Evolutionary conservation across 2,113 vertebrate species (phyloP), one percentile per base, ranked within the genome.

Genomic region (Passer montanus): DNA sequence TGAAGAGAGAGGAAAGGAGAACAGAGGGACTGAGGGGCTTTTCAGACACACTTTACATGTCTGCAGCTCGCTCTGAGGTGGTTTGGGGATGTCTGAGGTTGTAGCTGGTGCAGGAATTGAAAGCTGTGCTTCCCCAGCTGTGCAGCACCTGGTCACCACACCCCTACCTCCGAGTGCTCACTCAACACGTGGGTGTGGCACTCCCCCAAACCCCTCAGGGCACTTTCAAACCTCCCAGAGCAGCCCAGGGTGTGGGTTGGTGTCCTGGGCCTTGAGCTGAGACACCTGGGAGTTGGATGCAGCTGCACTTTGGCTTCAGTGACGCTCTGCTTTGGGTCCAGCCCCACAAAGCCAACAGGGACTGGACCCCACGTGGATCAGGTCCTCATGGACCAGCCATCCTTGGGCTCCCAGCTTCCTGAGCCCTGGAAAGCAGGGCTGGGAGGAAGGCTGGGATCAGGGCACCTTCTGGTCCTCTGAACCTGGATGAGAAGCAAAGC

Each of bases 81-180:
- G 41, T 50, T 50, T 90, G 63, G 76, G 76, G 63, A 14, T 23
- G 35, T 58, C 60, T 84, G 93, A 90, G 43, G 73, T 35, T 53
- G 68, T 33, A 68, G 59, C 41, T 55, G 56, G 58, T 60, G 72
- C 39, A 7, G 7, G 87, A 91, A 86, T 80, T 12, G 27, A 95
- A 94, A 93, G 90, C 55, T 80, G 15, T 18, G 46, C 53, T 91
- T 9, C 4, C 3, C 21, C 67, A 88, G 58, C 93, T 89, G 72
- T 73, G 50, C 41, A 84, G 30, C 63, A 91, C 87, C 84, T 53
- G 90, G 11, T 33, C 59, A 56, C 69, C n/a, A 13, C 10, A 6
- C 13, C 27, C 4, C 0, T 21, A 11, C 31, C 46, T 44, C 89
- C 3, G 20, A 11, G 22, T 21, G 15, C 24, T 78, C 2, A 10